Percentiles rank a stretch among this genome's conserved stretches.
Conservation (phyloP, 2,888 invertebrate genomes). For the Eristalis tenax region DNA sequence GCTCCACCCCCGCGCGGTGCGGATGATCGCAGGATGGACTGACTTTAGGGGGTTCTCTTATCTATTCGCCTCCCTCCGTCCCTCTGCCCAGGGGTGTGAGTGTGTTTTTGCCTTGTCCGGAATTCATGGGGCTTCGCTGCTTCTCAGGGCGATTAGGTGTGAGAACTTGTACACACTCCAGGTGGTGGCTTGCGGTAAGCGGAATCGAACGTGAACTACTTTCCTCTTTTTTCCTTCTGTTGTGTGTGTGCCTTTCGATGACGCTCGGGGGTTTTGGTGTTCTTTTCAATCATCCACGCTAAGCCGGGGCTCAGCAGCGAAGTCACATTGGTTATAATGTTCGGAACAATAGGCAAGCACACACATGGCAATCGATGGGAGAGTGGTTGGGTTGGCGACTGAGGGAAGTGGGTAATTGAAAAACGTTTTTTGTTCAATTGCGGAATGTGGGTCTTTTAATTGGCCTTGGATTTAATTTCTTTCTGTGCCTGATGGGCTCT, state of each 20-base stretch:
- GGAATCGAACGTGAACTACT: slow-evolving; percentile 43
- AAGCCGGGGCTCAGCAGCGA: slow-evolving; percentile 39
- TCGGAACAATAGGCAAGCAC: slow-evolving; percentile 18
- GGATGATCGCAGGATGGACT: neutral
- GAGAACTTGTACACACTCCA: neutral
- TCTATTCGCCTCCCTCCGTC: neutral
- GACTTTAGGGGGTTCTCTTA: neutral
- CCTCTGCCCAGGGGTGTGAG: neutral
- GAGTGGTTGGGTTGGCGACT: neutral
- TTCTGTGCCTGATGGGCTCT: neutral
- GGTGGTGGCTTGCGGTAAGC: slow-evolving; percentile 11
- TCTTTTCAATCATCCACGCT: slow-evolving; percentile 51
- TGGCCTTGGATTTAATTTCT: slow-evolving; percentile 35
- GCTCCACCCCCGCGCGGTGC: neutral
- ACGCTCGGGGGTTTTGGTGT: slow-evolving; percentile 39
- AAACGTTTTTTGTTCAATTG: slow-evolving; percentile 2
- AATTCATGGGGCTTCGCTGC: slow-evolving; percentile 47
- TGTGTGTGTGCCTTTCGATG: slow-evolving; percentile 14
- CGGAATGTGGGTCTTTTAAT: slow-evolving; percentile 16
- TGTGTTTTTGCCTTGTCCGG: neutral
- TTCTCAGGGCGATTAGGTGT: slow-evolving; percentile 11
- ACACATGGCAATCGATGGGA: neutral
- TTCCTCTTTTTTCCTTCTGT: neutral
- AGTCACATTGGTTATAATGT: slow-evolving; percentile 14
- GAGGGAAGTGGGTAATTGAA: slow-evolving; percentile 18